Evolutionary conservation across 2,797 vertebrate genomes (phyloP).

Genomic region (Micropoecilia bifurca): DNA sequence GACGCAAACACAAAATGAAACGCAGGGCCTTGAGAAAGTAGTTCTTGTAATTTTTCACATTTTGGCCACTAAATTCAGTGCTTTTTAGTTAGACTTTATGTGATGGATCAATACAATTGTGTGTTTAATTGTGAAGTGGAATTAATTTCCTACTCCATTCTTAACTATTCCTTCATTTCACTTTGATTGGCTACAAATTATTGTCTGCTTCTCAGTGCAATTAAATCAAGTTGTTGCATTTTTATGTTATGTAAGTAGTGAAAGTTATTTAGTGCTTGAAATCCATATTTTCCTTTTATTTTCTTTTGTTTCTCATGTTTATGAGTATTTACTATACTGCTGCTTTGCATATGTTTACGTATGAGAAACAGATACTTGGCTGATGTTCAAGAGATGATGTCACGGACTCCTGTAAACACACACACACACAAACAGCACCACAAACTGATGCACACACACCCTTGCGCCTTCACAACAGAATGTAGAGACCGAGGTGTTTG

Average conservation of each 20-base stretch:
- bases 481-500: constrained; percentile 5
- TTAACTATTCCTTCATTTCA: neutral
- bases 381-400: constrained; percentile 6
- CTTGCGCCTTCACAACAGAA: constrained; percentile 13
- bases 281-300: neutral
- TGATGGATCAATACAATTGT: neutral
- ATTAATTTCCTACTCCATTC: neutral
- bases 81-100: neutral
- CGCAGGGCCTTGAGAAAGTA: neutral
- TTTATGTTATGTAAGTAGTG: no score
- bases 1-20: neutral
- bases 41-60: neutral
- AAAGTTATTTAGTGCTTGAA: no score
- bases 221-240: no score
- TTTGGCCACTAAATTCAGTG: neutral
- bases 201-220: neutral
- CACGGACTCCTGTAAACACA: neutral
- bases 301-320: neutral
- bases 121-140: neutral
- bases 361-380: neutral
- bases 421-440: neutral
- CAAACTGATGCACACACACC: neutral
- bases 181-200: neutral
- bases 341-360: neutral
- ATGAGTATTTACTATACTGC: neutral